Evolutionary conservation across 2,113 vertebrate species (phyloP).

Genomic region (Todiramphus saurophagus): DNA sequence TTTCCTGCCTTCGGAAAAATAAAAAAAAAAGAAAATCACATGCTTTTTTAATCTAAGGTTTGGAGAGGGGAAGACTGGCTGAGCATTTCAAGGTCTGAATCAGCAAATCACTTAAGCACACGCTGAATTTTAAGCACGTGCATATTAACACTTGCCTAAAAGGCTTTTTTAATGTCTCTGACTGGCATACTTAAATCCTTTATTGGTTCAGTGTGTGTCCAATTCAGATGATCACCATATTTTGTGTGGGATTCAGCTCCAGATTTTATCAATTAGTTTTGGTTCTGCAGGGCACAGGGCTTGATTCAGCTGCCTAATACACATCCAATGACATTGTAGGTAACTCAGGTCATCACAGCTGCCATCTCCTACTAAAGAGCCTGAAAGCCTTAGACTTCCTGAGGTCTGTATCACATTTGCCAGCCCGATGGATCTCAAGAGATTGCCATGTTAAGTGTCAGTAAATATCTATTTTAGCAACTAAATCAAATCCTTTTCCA

Average conservation of each 20-base stretch:
- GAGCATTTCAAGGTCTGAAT: constrained; percentile 25
- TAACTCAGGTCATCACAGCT: not conserved
- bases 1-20: not conserved
- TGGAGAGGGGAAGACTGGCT: not conserved
- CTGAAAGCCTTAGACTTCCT: not conserved
- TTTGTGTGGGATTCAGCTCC: not conserved
- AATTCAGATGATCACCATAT: not conserved
- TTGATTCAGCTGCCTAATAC: not conserved
- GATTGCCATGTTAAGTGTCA: fast-evolving
- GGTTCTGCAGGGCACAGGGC: not conserved
- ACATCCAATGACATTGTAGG: too few relatives aligned
- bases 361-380: not conserved
- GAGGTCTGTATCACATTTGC: not conserved
- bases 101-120: constrained; percentile 27
- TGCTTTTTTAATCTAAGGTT: not conserved
- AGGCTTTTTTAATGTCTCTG: not conserved
- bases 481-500: not conserved
- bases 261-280: not conserved
- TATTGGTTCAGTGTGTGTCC: not conserved
- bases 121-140: not conserved
- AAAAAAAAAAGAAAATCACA: not conserved
- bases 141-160: not conserved
- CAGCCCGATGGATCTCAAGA: not conserved
- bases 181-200: not conserved
- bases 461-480: not conserved